phyloP scores from a whole-genome alignment of 2,888 invertebrate genomes.

The Palloptera scutellata region DNA sequence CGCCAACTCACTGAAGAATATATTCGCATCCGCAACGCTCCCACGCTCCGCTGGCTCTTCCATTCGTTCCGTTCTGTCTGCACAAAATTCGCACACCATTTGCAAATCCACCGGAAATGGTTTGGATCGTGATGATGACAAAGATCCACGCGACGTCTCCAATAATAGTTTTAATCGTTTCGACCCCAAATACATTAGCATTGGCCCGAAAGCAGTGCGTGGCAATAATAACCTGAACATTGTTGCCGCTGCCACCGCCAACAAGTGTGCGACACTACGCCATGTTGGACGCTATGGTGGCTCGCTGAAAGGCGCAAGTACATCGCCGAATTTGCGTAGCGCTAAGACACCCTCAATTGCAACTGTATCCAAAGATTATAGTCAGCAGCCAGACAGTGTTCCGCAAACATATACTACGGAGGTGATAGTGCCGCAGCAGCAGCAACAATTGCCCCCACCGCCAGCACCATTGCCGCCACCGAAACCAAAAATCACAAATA shows the following conservation, averaged over 20 bases:
- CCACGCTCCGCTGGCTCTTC: constrained; percentile 62
- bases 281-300: constrained; percentile 64
- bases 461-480: constrained; percentile 56
- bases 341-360: constrained; percentile 64
- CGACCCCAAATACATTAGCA: constrained; percentile 65
- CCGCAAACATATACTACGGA: constrained; percentile 51
- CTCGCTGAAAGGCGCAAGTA: constrained; percentile 60
- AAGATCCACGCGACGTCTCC: constrained; percentile 64
- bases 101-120: constrained; percentile 59
- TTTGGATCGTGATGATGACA: constrained; percentile 54
- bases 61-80: constrained; percentile 59
- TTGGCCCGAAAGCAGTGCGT: constrained; percentile 63
- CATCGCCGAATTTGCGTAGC: constrained; percentile 63
- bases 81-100: constrained; percentile 57
- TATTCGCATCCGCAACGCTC: constrained; percentile 61
- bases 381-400: constrained; percentile 61
- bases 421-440: constrained; percentile 42
- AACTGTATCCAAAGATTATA: constrained; percentile 64
- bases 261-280: constrained; percentile 63
- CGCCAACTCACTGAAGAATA: constrained; percentile 55
- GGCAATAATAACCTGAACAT: constrained; percentile 61
- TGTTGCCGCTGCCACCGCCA: constrained; percentile 56
- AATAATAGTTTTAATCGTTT: constrained; percentile 64
- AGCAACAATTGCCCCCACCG: constrained; percentile 42
- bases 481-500: constrained; percentile 60